Evolutionary conservation across 2,888 invertebrate genomes (phyloP), one percentile per base, ranked within the genome.

Genomic region (Plagodis pulveraria): DNA sequence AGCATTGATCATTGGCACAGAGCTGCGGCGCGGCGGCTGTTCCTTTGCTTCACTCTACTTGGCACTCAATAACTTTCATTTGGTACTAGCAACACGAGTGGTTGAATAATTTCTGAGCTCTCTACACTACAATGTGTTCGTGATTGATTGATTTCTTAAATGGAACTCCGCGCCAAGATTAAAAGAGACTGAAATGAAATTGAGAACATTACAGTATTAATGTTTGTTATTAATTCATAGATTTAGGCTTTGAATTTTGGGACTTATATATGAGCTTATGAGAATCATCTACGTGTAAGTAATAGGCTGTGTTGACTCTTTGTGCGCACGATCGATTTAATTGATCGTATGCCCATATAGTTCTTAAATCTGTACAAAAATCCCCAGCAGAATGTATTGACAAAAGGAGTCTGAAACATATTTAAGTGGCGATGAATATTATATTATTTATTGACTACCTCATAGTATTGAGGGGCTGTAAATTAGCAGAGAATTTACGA

Each of bases 401-500:
- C 62, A 89, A 81, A 84, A 84, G 86, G 80, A 89, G 89, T 87
- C 89, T 76, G 41, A 49, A 55, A 77, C 76, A 80, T 85, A 84
- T 80, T 84, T 80, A 80, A 83, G 79, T 76, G 76, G 80, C 81
- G 83, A 82, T 78, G 81, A 83, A 86, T 89, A 91, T 91, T 22
- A 22, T 2, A 22, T 89, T 91, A 90, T 91, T 90, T 91, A 91
- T 90, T n/a, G n/a, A n/a, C n/a, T n/a, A n/a, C n/a, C n/a, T 89
- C 90, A 91, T 90, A 89, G 86, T 86, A 86, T 80, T 79, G 85
- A 84, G 85, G 86, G 86, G 90, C 89, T 83, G 91, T 93, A 93
- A 92, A 93, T 93, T 93, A 93, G 87, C 88, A 81, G 84, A 83
- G 83, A 90, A 93, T 92, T 90, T 91, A 91, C 89, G 85, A 82